These are phyloP conservation scores for Melanogrammus aeglefinus DNA, from an alignment of 2,797 vertebrate genomes.

Conservation along the genomic window DNA sequence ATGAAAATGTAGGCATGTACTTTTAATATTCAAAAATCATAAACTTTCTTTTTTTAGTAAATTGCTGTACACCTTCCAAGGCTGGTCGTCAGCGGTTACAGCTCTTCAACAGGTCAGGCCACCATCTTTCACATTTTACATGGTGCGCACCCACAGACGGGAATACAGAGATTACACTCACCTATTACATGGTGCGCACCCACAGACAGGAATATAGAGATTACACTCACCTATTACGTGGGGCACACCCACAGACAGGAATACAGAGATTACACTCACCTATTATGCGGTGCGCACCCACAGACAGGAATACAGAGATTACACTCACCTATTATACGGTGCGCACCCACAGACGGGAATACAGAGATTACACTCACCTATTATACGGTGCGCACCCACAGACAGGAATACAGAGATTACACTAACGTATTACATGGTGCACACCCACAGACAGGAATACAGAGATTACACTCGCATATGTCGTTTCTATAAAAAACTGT, in stretches of 20 bases:
- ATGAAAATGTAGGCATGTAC: not conserved
- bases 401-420: too few relatives aligned
- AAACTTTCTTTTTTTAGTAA: constrained; percentile 72
- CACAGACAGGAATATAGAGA: too few relatives aligned
- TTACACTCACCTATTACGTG: not conserved
- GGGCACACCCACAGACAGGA: not conserved
- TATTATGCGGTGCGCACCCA: too few relatives aligned
- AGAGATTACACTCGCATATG: not conserved
- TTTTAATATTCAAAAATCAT: not conserved
- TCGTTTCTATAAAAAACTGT: not conserved
- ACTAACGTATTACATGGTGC: not conserved
- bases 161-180: not conserved
- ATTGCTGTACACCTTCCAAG: constrained; percentile 84
- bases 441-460: not conserved
- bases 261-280: not conserved
- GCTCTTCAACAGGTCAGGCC: constrained; percentile 83
- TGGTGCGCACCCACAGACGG: too few relatives aligned
- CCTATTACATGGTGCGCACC: not conserved
- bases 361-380: not conserved
- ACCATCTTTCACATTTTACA: not conserved
- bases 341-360: too few relatives aligned
- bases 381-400: too few relatives aligned
- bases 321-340: not conserved
- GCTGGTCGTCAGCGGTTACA: constrained; percentile 85
- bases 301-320: not conserved